These are phyloP conservation scores for Cryptocheilus praepositus DNA, from an alignment of 2,888 invertebrate genomes.

Conservation along the genomic window DNA sequence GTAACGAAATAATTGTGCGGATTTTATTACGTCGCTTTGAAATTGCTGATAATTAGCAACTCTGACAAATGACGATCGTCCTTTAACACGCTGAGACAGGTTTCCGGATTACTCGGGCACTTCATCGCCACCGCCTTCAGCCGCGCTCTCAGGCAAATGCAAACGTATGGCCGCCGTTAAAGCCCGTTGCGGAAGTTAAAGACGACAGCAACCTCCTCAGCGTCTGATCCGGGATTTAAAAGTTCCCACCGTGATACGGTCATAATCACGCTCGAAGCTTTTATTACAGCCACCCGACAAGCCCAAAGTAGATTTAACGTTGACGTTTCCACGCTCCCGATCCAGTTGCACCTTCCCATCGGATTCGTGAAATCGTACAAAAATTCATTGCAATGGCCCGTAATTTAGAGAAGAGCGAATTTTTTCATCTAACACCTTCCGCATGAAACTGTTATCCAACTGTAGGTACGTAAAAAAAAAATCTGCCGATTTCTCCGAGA, in stretches of 20 bases:
- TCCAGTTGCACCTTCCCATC: too few species aligned
- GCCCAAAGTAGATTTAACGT: not conserved
- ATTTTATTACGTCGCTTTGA: not conserved
- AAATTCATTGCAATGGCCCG: too few species aligned
- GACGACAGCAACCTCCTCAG: not conserved
- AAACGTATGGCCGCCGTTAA: not conserved
- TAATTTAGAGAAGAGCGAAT: too few species aligned
- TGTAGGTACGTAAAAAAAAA: too few species aligned
- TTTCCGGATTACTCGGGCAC: constrained; percentile 83
- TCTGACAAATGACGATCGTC: constrained; percentile 80
- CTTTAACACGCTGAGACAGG: constrained; percentile 73
- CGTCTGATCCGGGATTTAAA: constrained; percentile 6
- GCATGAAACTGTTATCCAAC: too few species aligned
- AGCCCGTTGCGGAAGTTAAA: not conserved
- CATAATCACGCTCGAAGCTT: too few species aligned
- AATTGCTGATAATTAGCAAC: constrained; percentile 45
- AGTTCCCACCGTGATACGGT: constrained; percentile 1
- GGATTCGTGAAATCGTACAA: too few species aligned
- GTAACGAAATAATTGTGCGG: too few species aligned
- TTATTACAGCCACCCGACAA: too few species aligned
- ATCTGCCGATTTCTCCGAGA: too few species aligned
- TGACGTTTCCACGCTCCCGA: not conserved
- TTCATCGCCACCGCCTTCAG: constrained; percentile 85
- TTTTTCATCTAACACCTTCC: too few species aligned
- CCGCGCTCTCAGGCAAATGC: constrained; percentile 80